Percentiles rank a stretch among this genome's conserved stretches.
Evolutionary conservation across 1,140 invertebrate genomes (phyloP).

Genomic region (Drosophila pectinifera): DNA sequence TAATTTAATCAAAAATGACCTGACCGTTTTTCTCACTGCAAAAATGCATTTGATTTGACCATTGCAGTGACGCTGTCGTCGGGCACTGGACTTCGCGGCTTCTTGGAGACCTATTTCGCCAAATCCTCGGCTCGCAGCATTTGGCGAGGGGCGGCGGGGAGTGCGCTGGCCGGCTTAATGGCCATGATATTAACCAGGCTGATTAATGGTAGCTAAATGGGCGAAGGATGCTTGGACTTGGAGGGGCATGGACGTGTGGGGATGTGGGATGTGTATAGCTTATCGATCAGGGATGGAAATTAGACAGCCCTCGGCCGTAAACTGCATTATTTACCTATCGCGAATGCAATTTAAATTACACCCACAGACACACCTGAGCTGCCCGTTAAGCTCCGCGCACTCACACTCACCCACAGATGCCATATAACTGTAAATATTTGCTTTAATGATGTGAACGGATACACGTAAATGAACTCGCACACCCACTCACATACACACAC

Average conservation of each 20-base stretch:
- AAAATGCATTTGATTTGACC: conserved; percentile 29
- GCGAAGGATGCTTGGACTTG: conserved; percentile 19
- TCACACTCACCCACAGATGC: conserved; percentile 7
- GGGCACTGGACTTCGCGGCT: conserved; percentile 57
- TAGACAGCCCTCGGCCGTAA: conserved; percentile 27
- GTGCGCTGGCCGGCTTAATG: conserved; percentile 26
- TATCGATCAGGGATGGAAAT: conserved; percentile 61
- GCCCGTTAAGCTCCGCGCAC: conserved; percentile 33
- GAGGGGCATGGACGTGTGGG: neutral
- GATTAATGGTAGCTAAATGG: conserved; percentile 56
- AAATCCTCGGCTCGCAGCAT: conserved; percentile 47
- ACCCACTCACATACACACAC: conserved; percentile 15
- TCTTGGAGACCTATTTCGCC: conserved; percentile 71
- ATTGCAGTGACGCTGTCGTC: conserved; percentile 77
- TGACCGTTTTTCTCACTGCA: conserved; percentile 12
- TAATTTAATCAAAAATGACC: too few species aligned
- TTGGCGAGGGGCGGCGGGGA: conserved; percentile 6
- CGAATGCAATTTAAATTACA: conserved; percentile 37
- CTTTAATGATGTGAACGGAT: conserved; percentile 65
- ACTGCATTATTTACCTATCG: conserved; percentile 54
- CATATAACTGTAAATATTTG: conserved; percentile 72
- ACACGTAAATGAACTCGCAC: conserved; percentile 53
- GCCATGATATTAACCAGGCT: conserved; percentile 26
- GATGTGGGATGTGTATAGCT: conserved; percentile 54
- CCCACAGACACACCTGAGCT: conserved; percentile 22